Evolutionary conservation across 2,888 invertebrate species (phyloP).

Genomic region (Danaus chrysippus): DNA sequence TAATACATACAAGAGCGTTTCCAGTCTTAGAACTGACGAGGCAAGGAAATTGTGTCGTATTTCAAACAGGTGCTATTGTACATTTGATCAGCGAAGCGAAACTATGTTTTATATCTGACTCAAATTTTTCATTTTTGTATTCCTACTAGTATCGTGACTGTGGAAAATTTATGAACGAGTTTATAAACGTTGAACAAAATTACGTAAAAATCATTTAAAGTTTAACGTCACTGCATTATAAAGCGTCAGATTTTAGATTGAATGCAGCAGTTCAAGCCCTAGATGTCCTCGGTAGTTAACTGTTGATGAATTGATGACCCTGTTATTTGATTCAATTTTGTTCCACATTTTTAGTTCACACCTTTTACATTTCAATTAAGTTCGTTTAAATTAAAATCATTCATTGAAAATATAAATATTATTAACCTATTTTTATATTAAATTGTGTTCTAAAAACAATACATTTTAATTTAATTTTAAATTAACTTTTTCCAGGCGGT

Average conservation of each 20-base stretch:
- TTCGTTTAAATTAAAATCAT: too few species aligned
- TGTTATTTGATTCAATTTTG: too few species aligned
- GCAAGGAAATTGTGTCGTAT: constrained; percentile 3
- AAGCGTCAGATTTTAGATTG: too few species aligned
- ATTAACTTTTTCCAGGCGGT: background rate
- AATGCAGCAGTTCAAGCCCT: too few species aligned
- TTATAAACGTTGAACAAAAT: too few species aligned
- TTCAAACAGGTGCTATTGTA: constrained; percentile 4
- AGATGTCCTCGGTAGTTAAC: too few species aligned
- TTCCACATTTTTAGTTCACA: too few species aligned
- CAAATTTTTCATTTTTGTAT: background rate
- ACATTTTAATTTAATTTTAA: background rate
- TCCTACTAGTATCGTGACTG: background rate
- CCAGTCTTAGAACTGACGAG: constrained; percentile 4
- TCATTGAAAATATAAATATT: background rate
- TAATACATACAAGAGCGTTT: constrained; percentile 6
- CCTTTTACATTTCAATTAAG: too few species aligned
- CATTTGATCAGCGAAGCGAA: background rate
- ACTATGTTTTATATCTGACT: background rate
- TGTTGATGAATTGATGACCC: too few species aligned
- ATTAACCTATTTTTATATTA: background rate
- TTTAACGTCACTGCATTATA: too few species aligned
- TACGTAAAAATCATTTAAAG: too few species aligned
- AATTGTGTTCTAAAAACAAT: background rate
- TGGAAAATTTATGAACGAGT: too few species aligned